Conservation (phyloP, 2,797 vertebrate genomes). For the Furcifer pardalis region DNA sequence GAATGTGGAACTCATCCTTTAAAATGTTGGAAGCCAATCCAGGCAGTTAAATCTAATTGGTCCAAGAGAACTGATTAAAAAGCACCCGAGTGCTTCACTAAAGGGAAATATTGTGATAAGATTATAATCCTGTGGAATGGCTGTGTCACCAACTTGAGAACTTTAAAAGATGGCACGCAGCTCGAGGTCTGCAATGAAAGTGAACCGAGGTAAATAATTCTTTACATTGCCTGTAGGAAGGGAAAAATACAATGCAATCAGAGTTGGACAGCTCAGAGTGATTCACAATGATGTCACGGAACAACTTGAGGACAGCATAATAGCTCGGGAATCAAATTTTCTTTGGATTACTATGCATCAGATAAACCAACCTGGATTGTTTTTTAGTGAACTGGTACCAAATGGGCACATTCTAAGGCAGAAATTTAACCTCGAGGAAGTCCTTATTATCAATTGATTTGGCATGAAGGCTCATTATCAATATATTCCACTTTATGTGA, state of each 20-base stretch:
- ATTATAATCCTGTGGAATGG: background rate
- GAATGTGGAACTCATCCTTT: background rate
- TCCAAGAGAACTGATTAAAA: background rate
- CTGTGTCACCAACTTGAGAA: conserved; percentile 16
- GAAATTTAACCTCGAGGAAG: background rate
- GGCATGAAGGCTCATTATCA: too few relatives aligned
- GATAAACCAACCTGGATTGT: background rate
- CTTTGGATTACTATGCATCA: background rate
- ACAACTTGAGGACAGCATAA: conserved; percentile 44
- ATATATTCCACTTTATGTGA: background rate
- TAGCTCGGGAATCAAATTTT: background rate
- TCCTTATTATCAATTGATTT: too few relatives aligned
- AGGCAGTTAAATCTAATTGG: background rate
- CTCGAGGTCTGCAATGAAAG: conserved; percentile 32
- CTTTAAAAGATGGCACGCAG: conserved; percentile 48
- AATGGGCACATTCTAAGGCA: background rate
- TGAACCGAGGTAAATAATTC: conserved; percentile 66
- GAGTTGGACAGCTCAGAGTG: conserved; percentile 55
- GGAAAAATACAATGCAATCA: conserved; percentile 36
- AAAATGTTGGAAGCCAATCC: background rate
- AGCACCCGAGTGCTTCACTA: background rate
- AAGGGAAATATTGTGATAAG: background rate
- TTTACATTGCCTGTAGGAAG: conserved; percentile 58
- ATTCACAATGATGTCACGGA: conserved; percentile 55
- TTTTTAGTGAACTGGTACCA: background rate